phyloP scores from a whole-genome alignment of 2,888 invertebrate species.

The Endotricha flammealis region DNA sequence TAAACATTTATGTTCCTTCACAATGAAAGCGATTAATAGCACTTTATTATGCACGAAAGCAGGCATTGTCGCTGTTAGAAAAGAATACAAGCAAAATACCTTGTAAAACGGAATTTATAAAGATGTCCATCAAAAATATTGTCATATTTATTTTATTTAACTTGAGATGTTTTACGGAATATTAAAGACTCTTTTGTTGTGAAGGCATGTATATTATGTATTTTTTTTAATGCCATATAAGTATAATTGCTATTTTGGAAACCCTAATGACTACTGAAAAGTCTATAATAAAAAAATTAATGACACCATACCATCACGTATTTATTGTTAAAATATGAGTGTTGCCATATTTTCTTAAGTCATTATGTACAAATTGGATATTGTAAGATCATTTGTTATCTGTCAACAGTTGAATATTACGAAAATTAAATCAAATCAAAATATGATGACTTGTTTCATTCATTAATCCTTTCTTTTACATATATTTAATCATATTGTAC shows the following conservation, averaged over 20 bases:
- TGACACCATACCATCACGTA: conserved; percentile 47
- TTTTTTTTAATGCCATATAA: not conserved
- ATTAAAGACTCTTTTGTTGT: not conserved
- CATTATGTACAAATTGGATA: conserved; percentile 78
- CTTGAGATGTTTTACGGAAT: too few species aligned
- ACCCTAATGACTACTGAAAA: not conserved
- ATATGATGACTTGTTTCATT: conserved; percentile 43
- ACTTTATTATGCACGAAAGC: too few species aligned
- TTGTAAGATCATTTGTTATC: conserved; percentile 78
- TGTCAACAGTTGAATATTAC: conserved; percentile 78
- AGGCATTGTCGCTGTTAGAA: too few species aligned
- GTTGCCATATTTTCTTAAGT: conserved; percentile 79
- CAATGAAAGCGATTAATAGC: too few species aligned
- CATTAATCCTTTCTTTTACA: conserved; percentile 8
- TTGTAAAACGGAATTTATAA: too few species aligned
- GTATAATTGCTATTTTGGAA: not conserved
- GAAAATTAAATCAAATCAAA: conserved; percentile 73
- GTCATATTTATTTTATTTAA: too few species aligned
- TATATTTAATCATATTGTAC: conserved; percentile 1
- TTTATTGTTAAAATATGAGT: conserved; percentile 75
- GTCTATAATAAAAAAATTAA: conserved; percentile 18
- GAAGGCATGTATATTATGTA: not conserved
- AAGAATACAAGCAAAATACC: too few species aligned
- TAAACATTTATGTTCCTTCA: too few species aligned
- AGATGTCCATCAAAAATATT: too few species aligned